Conservation (phyloP, 1,140 invertebrate species). For the Drosophila ficusphila region DNA sequence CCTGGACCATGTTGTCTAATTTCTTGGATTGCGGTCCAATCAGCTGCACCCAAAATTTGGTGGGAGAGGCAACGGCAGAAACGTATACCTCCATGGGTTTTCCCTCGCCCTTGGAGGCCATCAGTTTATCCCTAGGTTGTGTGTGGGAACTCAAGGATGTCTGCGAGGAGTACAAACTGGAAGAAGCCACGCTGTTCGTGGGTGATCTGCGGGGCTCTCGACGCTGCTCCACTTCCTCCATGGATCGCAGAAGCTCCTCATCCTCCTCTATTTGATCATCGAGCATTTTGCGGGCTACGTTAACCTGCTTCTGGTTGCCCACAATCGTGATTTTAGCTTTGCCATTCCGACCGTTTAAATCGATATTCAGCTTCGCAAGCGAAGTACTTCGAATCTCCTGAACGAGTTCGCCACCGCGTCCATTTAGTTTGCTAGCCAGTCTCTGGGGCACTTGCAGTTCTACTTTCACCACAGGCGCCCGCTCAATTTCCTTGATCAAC, state of each 20-base stretch:
- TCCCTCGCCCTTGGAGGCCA: slow-evolving; percentile 83
- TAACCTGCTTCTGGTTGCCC: slow-evolving; percentile 87
- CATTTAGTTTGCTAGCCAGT: slow-evolving; percentile 89
- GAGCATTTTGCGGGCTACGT: slow-evolving; percentile 86
- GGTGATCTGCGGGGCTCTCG: slow-evolving; percentile 85
- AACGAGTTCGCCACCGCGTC: slow-evolving; percentile 88
- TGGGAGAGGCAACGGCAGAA: slow-evolving; percentile 91
- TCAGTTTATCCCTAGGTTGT: slow-evolving; percentile 75
- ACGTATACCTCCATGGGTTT: slow-evolving; percentile 91
- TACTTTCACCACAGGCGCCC: slow-evolving; percentile 88
- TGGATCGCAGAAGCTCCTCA: slow-evolving; percentile 83
- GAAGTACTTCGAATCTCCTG: slow-evolving; percentile 87
- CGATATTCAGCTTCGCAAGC: slow-evolving; percentile 72
- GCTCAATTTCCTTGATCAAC: slow-evolving; percentile 89
- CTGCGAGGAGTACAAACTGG: slow-evolving; percentile 77
- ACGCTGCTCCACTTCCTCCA: slow-evolving; percentile 85
- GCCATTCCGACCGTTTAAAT: slow-evolving; percentile 71
- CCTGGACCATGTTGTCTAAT: slow-evolving; percentile 89
- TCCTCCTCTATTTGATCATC: slow-evolving; percentile 87
- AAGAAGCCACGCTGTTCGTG: slow-evolving; percentile 60
- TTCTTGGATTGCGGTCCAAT: slow-evolving; percentile 88
- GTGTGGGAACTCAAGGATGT: slow-evolving; percentile 72
- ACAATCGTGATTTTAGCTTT: slow-evolving; percentile 85
- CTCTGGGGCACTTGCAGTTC: slow-evolving; percentile 88
- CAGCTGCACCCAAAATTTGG: slow-evolving; percentile 93